A percentile compares a stretch with the other conserved stretches of the same genome.
Conservation (phyloP, 1,140 invertebrate genomes). For the Platyscapa corneri region DNA sequence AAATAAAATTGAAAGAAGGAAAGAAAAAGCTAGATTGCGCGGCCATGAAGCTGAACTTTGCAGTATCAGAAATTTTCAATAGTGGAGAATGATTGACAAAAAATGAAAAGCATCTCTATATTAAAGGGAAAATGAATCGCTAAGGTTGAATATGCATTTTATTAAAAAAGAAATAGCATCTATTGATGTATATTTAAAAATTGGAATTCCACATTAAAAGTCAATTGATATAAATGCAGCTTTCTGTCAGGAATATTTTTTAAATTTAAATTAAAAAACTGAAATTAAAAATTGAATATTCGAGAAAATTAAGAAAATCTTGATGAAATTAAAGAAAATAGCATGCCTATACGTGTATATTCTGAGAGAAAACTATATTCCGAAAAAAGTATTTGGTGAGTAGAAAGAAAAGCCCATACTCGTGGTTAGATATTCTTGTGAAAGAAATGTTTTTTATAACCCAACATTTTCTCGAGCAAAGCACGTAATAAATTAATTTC, state of each 20-base stretch:
- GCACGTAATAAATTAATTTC: too few species aligned
- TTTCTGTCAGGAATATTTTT: too few species aligned
- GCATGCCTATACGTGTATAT: neutral
- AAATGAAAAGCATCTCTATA: neutral
- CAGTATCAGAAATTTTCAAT: neutral
- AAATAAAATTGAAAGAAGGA: neutral
- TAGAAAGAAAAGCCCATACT: neutral
- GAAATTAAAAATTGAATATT: too few species aligned
- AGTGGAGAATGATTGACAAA: neutral
- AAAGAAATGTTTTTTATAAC: neutral
- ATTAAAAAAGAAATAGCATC: neutral
- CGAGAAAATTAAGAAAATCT: too few species aligned
- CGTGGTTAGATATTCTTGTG: too few species aligned
- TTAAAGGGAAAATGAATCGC: neutral
- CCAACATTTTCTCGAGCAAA: neutral
- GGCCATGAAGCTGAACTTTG: neutral
- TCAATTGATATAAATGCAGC: too few species aligned
- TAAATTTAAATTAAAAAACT: too few species aligned
- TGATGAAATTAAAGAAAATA: too few species aligned
- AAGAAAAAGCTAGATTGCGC: neutral
- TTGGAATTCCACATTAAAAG: neutral
- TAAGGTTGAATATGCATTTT: neutral
- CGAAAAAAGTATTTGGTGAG: neutral
- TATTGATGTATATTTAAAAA: neutral
- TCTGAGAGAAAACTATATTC: neutral